These are phyloP conservation scores for Columba janthina DNA, from an alignment of 2,113 vertebrate genomes.

Conservation along the genomic window DNA sequence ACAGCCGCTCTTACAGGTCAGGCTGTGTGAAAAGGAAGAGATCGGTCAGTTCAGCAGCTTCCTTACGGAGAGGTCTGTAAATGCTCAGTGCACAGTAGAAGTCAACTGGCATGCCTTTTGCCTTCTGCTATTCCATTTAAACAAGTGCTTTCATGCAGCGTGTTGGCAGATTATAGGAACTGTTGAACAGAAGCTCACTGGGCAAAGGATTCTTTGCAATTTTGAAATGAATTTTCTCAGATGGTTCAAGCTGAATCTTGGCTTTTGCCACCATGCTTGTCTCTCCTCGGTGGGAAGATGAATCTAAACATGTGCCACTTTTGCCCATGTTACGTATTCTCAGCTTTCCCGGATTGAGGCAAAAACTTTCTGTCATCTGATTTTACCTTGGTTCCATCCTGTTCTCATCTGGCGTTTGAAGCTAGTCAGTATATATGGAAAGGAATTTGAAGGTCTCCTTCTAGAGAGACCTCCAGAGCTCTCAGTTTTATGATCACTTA, in stretches of 20 bases:
- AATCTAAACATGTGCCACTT: not conserved
- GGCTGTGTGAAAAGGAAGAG: not conserved
- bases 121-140: conserved; percentile 1
- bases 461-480: not conserved
- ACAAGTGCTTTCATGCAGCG: not conserved
- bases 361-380: not conserved
- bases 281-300: not conserved
- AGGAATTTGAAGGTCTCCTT: not conserved
- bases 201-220: not conserved
- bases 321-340: not conserved
- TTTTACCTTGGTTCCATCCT: not conserved
- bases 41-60: not conserved
- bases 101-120: not conserved
- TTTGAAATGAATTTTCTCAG: not conserved
- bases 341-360: not conserved
- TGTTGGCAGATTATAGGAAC: conserved; percentile 1
- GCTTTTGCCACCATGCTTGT: not conserved
- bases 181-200: not conserved
- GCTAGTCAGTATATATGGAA: not conserved
- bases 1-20: not conserved
- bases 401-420: not conserved
- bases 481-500: not conserved
- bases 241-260: not conserved
- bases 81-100: not conserved
- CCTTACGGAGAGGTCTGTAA: not conserved